Base-by-base conservation (phyloP, 2,797 vertebrate species). In the Thripadectes ignobilis region DNA sequence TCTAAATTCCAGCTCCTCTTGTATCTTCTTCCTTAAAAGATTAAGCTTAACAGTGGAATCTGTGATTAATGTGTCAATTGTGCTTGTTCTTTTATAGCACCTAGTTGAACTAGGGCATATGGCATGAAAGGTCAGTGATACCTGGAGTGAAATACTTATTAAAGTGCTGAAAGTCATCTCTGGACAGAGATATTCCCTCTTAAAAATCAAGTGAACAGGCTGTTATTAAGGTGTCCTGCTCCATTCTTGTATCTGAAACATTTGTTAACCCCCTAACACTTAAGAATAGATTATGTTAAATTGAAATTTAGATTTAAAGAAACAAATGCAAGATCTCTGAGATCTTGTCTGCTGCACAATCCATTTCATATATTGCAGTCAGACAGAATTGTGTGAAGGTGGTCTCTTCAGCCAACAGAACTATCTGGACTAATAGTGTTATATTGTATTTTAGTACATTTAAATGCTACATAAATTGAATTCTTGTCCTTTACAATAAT, bases 131-230 rank as follows among this genome's bases (percentile, higher is more conserved):
- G 79, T 95, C 94, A 83, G 85, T 46, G 88, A 93, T 34, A 95
- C 71, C 74, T 96, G 97, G 97, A 96, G 92, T 59, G 12, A 97
- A 97, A 96, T 87, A 94, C 95, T 96, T 93, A 98, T 98, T 96
- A 84, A 95, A 97, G 72, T 83, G 67, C 14, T 85, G 34, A 68
- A 93, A 96, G 87, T 76, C 43, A 69, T 79, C 34, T 90, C 57
- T 79, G 63, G 55, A 84, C 66, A 86, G 76, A 93, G 10, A 59
- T 45, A 12, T 17, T 65, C 58, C 39, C 57, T 78, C 30, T 38
- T 79, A 62, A 90, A 80, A 86, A 82, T 68, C 36, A 80, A 78
- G 26, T 6, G 3, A 92, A 71, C 26, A 43, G 38, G 13, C 39
- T 76, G 27, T 68, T 34, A 72, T 92, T 91, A 92, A 54, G 24